Base-by-base conservation (phyloP, 2,113 vertebrate genomes). In the Mormyrus iriodes region DNA sequence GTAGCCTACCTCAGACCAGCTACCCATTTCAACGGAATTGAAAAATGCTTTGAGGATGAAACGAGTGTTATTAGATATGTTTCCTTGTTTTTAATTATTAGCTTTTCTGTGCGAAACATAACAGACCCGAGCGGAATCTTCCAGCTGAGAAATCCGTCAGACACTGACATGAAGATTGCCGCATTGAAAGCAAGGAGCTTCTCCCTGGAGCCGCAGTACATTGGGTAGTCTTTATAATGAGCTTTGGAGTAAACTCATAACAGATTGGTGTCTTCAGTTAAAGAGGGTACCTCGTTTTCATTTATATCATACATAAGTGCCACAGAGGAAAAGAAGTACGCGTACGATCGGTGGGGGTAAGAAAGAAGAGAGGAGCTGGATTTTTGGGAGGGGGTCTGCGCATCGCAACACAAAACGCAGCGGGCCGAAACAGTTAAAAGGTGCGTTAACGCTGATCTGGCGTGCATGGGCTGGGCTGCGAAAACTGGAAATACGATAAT, bases 341-440 rank as follows among this genome's bases (percentile, higher is more conserved):
- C 19, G 39, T 46, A n/a, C 82, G 82, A 44, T 21, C 35, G 15
- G 35, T 84, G 35, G 24, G 82, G 82, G 44, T 21, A 42, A 82
- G 55, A 35, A 79, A 82, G 76, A n/a, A n/a, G 79, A 83, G 79
- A 83, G 44, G 79, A 83, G 8, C 82, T 15, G 7, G 39, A 10
- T 48, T 84, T 84, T 84, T 21, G 82, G 82, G 39, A 48, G 82
- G 82, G 82, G 82, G 73, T 79, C 82, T 84, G 82, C 82, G 19
- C 44, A 24, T n/a, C 82, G 39, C 44, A 86, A 3, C n/a, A 17
- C 85, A 15, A 49, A 86, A 86, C 48, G 3, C 48, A n/a, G 21
- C n/a, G 19, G 12, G 49, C 46, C 31, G 85, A 85, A 24, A 31
- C 13, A 52, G 44, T 35, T 31, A 17, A 52, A 52, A 52, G 46